Evolutionary conservation across 2,113 vertebrate genomes (phyloP).

Genomic region (Furnarius figulus): DNA sequence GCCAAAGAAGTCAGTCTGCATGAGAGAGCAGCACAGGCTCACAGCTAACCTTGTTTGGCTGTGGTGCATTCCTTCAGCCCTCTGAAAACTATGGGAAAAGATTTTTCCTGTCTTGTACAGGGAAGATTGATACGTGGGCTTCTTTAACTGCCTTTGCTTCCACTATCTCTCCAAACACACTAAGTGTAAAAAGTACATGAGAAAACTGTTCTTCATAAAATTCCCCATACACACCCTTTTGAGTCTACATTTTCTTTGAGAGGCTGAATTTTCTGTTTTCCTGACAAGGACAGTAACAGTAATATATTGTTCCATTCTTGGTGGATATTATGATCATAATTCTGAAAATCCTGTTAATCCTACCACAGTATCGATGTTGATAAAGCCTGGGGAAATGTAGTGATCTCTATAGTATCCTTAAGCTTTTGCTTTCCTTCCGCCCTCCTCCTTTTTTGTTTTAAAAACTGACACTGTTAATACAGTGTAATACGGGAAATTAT

Average conservation of each 20-base stretch:
- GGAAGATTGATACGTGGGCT: fast-evolving
- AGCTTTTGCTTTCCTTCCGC: not conserved
- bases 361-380: not conserved
- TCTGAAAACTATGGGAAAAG: not conserved
- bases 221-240: not conserved
- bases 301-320: not conserved
- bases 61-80: fast-evolving
- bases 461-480: not conserved
- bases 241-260: not conserved
- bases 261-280: not conserved
- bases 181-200: not conserved
- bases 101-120: not conserved
- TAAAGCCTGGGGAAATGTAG: not conserved
- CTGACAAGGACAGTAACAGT: not conserved
- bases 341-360: not conserved
- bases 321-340: not conserved
- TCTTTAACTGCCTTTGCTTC: not conserved
- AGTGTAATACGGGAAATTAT: not conserved
- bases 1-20: not conserved
- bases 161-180: not conserved
- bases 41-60: fast-evolving
- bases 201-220: not conserved
- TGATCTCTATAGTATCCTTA: not conserved
- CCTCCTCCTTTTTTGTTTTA: fast-evolving
- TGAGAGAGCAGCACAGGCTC: not conserved